Evolutionary conservation across 2,113 vertebrate species (phyloP).

Genomic region (Anolis carolinensis): DNA sequence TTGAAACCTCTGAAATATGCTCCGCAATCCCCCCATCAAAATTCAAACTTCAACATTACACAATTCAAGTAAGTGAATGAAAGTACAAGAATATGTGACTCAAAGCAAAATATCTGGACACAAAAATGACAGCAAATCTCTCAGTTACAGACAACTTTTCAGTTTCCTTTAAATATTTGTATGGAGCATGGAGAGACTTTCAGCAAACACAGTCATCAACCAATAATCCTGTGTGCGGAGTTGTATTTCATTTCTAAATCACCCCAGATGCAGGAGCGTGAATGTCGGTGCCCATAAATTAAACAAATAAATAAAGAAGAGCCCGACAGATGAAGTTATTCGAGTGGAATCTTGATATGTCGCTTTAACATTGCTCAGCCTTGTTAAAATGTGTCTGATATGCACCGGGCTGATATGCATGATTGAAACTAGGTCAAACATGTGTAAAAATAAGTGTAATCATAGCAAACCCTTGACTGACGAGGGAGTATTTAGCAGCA

Average conservation of each 20-base stretch:
- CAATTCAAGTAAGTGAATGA: neutral
- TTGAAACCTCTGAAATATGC: neutral
- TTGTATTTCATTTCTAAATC: neutral
- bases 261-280: rapidly evolving
- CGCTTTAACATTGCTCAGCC: constrained; percentile 35
- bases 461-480: constrained; percentile 43
- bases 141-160: neutral
- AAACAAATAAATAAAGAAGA: neutral
- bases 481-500: constrained; percentile 44
- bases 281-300: constrained; percentile 6
- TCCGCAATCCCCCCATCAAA: neutral
- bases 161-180: constrained; percentile 19
- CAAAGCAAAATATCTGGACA: neutral
- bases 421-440: constrained; percentile 70
- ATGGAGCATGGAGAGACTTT: constrained; percentile 14
- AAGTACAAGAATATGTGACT: neutral
- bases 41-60: constrained; percentile 16
- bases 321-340: constrained; percentile 40
- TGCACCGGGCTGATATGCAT: constrained; percentile 51
- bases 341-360: constrained; percentile 44
- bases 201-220: constrained; percentile 28
- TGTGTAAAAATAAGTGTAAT: constrained; percentile 58
- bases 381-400: constrained; percentile 54
- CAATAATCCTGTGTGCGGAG: neutral
- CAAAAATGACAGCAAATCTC: neutral